A percentile compares a stretch with the other conserved stretches of the same genome.
Evolutionary conservation across 2,888 invertebrate species (phyloP).

Genomic region (Spialia ferax): DNA sequence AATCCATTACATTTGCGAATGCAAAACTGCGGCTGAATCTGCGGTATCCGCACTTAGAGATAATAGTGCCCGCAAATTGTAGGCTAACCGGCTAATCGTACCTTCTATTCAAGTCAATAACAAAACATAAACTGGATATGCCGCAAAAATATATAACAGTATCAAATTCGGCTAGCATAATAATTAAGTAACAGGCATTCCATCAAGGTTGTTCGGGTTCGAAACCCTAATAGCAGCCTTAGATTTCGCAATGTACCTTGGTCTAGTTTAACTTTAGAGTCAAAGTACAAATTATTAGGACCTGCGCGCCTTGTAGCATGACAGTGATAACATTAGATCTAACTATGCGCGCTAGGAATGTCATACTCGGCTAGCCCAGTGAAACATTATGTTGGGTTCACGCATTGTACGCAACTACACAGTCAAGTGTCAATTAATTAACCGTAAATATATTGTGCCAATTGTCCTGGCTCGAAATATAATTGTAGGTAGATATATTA

Average conservation of each 20-base stretch:
- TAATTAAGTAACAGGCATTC: constrained; percentile 85
- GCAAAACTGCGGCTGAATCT: constrained; percentile 25
- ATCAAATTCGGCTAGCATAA: constrained; percentile 78
- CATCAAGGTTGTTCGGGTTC: constrained; percentile 75
- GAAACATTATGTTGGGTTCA: constrained; percentile 32
- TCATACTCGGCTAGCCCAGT: constrained; percentile 28
- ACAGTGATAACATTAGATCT: constrained; percentile 69
- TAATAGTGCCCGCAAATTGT: constrained; percentile 25
- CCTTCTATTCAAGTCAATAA: constrained; percentile 33
- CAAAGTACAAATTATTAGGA: constrained; percentile 80
- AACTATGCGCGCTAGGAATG: constrained; percentile 51
- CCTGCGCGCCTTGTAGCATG: constrained; percentile 64
- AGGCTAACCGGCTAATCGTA: constrained; percentile 20
- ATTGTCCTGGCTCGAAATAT: neutral
- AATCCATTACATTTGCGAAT: constrained; percentile 34
- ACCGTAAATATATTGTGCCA: constrained; percentile 6
- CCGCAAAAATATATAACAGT: constrained; percentile 46
- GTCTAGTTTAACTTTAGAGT: constrained; percentile 68
- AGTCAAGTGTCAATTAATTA: constrained; percentile 25
- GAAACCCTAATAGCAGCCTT: constrained; percentile 73
- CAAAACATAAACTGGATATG: constrained; percentile 40
- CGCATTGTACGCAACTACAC: constrained; percentile 18
- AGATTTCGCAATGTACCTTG: constrained; percentile 59
- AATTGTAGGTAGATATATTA: too few relatives aligned
- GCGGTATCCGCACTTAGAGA: constrained; percentile 35